phyloP scores from a whole-genome alignment of 2,888 invertebrate species.

The Papilio gigon region DNA sequence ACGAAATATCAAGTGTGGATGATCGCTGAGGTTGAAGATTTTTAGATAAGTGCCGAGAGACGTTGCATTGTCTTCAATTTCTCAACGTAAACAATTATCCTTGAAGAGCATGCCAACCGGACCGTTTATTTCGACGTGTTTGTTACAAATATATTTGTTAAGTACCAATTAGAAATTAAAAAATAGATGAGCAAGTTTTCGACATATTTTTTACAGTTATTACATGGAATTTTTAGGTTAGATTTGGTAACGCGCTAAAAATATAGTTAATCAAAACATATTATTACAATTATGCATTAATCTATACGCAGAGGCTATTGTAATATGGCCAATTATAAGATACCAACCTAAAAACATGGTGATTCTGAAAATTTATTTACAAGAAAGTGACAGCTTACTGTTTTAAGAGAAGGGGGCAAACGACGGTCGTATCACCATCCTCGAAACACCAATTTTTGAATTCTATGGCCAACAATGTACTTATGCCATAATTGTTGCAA shows the following conservation, averaged over 20 bases:
- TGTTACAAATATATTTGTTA: conserved; percentile 44
- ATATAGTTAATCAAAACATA: neutral
- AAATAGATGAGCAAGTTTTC: conserved; percentile 25
- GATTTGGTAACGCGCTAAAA: conserved; percentile 11
- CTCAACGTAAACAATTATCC: conserved; percentile 60
- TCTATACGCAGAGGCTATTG: no score
- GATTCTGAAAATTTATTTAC: no score
- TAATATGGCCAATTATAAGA: no score
- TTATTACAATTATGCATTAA: no score
- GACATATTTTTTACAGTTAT: conserved; percentile 15
- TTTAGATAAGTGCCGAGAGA: conserved; percentile 50
- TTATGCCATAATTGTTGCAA: no score
- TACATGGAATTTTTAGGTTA: conserved; percentile 23
- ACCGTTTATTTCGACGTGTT: conserved; percentile 68
- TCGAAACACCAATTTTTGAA: no score
- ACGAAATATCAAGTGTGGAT: conserved; percentile 38
- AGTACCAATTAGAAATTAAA: conserved; percentile 36
- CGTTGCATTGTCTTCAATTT: conserved; percentile 62
- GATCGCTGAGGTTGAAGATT: conserved; percentile 39
- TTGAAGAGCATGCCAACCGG: conserved; percentile 66
- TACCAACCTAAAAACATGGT: no score
- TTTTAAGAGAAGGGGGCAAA: no score
- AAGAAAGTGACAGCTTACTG: no score
- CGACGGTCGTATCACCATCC: no score
- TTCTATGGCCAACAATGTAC: no score